Evolutionary conservation across 2,888 invertebrate genomes (phyloP).

Genomic region (Pseudococcus longispinus): DNA sequence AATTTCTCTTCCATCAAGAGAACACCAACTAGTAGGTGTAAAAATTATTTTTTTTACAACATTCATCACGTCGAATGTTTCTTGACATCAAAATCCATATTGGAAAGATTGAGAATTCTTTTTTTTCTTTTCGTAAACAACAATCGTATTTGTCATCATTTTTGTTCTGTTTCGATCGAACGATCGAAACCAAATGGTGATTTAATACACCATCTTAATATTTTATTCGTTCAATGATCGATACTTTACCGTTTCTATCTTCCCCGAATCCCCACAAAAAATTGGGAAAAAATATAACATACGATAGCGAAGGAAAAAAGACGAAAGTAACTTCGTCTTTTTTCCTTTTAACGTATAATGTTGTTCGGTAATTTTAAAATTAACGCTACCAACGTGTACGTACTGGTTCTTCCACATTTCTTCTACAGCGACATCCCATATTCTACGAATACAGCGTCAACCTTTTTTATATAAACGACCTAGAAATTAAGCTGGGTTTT

Average conservation of each 20-base stretch:
- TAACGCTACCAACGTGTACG: slow-evolving; percentile 55
- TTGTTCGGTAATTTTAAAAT: slow-evolving; percentile 45
- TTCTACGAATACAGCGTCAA: slow-evolving; percentile 57
- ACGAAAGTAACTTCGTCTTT: not conserved
- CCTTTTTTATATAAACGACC: slow-evolving; percentile 56
- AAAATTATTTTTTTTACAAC: slow-evolving; percentile 16
- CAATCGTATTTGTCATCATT: not conserved
- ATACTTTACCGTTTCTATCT: not conserved
- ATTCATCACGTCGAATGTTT: not conserved
- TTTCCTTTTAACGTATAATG: not conserved
- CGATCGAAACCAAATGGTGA: not conserved
- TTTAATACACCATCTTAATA: not conserved
- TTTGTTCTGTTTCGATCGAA: not conserved
- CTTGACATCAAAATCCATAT: not conserved
- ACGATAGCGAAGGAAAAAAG: slow-evolving; percentile 25
- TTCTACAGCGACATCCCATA: slow-evolving; percentile 56
- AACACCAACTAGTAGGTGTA: not conserved
- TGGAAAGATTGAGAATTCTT: not conserved
- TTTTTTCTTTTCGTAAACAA: not conserved
- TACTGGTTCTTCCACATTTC: slow-evolving; percentile 55
- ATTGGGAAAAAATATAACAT: slow-evolving; percentile 30
- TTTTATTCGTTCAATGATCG: not conserved
- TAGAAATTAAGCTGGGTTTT: slow-evolving; percentile 58
- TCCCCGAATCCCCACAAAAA: not conserved
- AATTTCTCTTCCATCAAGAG: not conserved